phyloP scores from a whole-genome alignment of 2,888 invertebrate genomes.

The Coenonympha arcania region DNA sequence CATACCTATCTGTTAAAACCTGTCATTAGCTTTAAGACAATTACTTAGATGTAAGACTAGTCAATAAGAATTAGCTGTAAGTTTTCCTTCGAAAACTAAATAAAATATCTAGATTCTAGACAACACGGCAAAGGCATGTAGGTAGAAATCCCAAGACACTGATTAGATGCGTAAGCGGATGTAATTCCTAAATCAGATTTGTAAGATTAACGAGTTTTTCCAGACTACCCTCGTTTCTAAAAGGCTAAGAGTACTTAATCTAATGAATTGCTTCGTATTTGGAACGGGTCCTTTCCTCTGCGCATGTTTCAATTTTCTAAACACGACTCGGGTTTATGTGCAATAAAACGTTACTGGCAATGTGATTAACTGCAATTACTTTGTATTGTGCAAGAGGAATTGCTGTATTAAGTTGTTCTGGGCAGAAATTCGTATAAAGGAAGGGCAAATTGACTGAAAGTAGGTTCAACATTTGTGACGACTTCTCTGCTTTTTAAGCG shows the following conservation, averaged over 20 bases:
- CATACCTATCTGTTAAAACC: no score
- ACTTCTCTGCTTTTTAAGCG: no score
- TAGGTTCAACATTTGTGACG: no score
- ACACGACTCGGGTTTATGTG: slow-evolving; percentile 44
- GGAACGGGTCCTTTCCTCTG: neutral
- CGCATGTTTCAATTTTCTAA: slow-evolving; percentile 42
- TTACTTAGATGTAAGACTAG: no score
- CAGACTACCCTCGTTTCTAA: neutral
- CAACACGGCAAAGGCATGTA: neutral
- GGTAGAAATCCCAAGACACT: no score
- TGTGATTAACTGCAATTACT: slow-evolving; percentile 46
- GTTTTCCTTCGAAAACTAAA: no score
- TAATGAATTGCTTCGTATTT: slow-evolving; percentile 7
- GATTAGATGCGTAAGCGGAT: neutral
- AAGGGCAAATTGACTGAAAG: no score
- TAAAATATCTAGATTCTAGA: neutral
- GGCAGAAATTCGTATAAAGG: neutral
- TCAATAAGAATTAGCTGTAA: no score
- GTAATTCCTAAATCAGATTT: neutral
- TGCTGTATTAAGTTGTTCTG: slow-evolving; percentile 29
- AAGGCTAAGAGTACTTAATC: slow-evolving; percentile 8
- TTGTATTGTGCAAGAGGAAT: slow-evolving; percentile 43
- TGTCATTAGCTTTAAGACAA: no score
- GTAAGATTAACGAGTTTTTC: neutral
- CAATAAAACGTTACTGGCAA: slow-evolving; percentile 50